phyloP scores from a whole-genome alignment of 1,140 invertebrate species.

The Eufriesea mexicana region DNA sequence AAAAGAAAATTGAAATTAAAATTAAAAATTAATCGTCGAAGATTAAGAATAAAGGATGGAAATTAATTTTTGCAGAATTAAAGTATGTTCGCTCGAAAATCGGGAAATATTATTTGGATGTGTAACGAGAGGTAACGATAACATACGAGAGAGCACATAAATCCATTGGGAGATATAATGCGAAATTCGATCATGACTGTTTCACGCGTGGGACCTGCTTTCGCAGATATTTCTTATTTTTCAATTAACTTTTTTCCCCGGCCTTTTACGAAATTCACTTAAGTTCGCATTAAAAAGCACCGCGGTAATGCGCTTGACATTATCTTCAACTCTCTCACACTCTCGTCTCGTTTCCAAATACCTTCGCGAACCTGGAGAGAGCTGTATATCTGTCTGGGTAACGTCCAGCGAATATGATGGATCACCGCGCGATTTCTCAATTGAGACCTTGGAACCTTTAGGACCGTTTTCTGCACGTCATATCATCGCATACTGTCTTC shows the following conservation, averaged over 20 bases:
- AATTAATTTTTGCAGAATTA: too few species aligned
- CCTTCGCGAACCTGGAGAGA: background rate
- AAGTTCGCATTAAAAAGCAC: background rate
- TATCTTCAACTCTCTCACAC: background rate
- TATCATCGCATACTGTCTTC: background rate
- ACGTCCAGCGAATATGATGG: slow-evolving; percentile 3
- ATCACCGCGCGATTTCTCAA: slow-evolving; percentile 17
- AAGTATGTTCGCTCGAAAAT: too few species aligned
- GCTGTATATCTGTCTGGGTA: slow-evolving; percentile 8
- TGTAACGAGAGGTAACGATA: background rate
- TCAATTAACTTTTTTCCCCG: background rate
- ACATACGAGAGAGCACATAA: too few species aligned
- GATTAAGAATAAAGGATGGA: too few species aligned
- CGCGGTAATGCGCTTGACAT: background rate
- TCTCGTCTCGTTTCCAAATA: background rate
- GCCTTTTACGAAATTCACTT: background rate
- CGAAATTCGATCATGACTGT: too few species aligned
- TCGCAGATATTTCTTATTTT: background rate
- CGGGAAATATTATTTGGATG: too few species aligned
- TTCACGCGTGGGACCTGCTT: background rate
- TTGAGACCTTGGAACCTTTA: slow-evolving; percentile 11
- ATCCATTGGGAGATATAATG: too few species aligned
- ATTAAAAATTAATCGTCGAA: too few species aligned
- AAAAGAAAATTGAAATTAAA: too few species aligned
- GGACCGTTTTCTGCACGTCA: background rate